Evolutionary conservation across 2,113 vertebrate genomes (phyloP).

Genomic region (Vulpes lagopus): DNA sequence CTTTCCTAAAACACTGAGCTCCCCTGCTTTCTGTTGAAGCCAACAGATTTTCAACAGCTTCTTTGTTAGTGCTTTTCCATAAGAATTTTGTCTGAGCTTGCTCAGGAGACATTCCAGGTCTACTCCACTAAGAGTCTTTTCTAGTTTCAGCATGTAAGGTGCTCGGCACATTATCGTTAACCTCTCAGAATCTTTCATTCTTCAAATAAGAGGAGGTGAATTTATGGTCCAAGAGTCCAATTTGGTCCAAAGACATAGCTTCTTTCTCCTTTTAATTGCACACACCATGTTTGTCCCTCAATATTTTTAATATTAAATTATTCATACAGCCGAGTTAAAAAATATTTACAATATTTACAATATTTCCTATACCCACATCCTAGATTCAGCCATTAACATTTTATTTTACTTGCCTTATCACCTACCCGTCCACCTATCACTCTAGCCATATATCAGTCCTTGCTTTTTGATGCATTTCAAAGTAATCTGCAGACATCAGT

Average conservation of each 20-base stretch:
- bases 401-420: neutral
- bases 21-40: neutral
- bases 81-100: slow-evolving; percentile 60
- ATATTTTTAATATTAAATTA: neutral
- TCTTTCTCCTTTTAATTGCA: slow-evolving; percentile 48
- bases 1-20: neutral
- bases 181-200: slow-evolving; percentile 26
- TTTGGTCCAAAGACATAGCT: neutral
- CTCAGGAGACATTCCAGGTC: slow-evolving; percentile 51
- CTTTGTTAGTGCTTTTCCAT: slow-evolving; percentile 22
- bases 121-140: neutral
- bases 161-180: neutral
- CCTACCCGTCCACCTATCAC: neutral
- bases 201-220: slow-evolving; percentile 51
- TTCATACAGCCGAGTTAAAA: slow-evolving; percentile 17
- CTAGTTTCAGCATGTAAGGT: neutral
- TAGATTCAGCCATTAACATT: neutral
- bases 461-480: slow-evolving; percentile 46
- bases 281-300: neutral
- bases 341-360: neutral
- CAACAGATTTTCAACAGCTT: slow-evolving; percentile 59
- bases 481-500: neutral
- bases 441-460: neutral
- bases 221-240: neutral
- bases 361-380: neutral